Evolutionary conservation across 2,888 invertebrate species (phyloP).

Genomic region (Pollenia angustigena): DNA sequence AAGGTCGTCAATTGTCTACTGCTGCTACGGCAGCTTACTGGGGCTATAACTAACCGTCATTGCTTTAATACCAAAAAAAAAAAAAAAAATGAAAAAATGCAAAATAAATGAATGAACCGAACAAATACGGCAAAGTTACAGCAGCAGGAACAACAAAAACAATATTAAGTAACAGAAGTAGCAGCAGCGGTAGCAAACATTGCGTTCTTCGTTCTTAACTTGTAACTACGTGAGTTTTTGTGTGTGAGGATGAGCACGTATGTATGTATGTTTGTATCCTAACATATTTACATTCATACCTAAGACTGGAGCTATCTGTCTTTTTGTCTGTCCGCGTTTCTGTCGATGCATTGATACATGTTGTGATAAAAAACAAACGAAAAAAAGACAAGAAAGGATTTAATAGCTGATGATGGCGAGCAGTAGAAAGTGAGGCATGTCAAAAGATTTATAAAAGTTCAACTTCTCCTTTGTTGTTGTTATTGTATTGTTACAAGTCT

Average conservation of each 20-base stretch:
- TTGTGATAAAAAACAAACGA: slow-evolving; percentile 17
- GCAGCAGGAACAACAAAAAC: slow-evolving; percentile 56
- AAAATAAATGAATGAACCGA: slow-evolving; percentile 78
- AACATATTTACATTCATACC: slow-evolving; percentile 24
- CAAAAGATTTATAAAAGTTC: slow-evolving; percentile 34
- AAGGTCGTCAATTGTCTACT: slow-evolving; percentile 80
- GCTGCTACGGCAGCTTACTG: slow-evolving; percentile 67
- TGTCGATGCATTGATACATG: slow-evolving; percentile 59
- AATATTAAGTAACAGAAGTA: slow-evolving; percentile 63
- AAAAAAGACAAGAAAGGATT: slow-evolving; percentile 62
- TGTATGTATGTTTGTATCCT: background rate
- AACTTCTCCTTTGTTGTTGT: slow-evolving; percentile 19
- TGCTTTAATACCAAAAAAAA: slow-evolving; percentile 46
- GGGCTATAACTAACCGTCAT: slow-evolving; percentile 62
- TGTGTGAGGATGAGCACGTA: background rate
- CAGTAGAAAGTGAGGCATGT: slow-evolving; percentile 34
- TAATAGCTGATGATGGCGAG: slow-evolving; percentile 46
- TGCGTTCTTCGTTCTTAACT: slow-evolving; percentile 62
- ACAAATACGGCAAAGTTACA: slow-evolving; percentile 11
- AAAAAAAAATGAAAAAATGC: slow-evolving; percentile 77
- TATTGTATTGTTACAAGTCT: slow-evolving; percentile 29
- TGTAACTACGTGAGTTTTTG: slow-evolving; percentile 69
- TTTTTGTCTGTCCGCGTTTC: slow-evolving; percentile 2
- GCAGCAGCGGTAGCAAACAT: slow-evolving; percentile 62
- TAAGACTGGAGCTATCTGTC: slow-evolving; percentile 35